Evolutionary conservation across 2,888 invertebrate species (phyloP).

Genomic region (Chloroclysta siterata): DNA sequence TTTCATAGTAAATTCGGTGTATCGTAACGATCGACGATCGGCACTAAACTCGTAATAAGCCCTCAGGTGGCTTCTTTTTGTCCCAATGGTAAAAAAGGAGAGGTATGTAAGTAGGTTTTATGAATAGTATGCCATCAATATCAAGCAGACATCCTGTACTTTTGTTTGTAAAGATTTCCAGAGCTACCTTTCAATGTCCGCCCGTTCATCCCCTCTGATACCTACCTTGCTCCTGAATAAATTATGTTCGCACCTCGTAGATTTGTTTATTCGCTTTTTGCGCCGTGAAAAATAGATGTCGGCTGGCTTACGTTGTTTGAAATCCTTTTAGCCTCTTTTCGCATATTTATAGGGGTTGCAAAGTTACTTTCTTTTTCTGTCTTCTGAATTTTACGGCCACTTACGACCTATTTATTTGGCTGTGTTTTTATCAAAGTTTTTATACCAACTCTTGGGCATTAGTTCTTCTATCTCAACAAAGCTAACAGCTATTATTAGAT

Average conservation of each 20-base stretch:
- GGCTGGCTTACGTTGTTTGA: slow-evolving; percentile 23
- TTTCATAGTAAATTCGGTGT: too few species aligned
- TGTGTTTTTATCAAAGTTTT: too few species aligned
- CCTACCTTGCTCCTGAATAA: slow-evolving; percentile 75
- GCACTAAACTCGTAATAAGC: too few species aligned
- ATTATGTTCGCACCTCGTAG: slow-evolving; percentile 75
- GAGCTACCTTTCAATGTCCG: slow-evolving; percentile 76
- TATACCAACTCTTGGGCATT: too few species aligned
- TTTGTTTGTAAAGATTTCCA: slow-evolving; percentile 39
- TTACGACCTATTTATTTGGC: too few species aligned
- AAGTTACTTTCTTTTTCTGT: not conserved
- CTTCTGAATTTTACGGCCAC: not conserved
- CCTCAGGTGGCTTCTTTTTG: too few species aligned
- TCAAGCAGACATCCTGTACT: not conserved
- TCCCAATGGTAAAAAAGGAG: too few species aligned
- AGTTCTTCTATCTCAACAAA: too few species aligned
- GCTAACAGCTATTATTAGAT: too few species aligned
- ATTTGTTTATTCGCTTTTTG: slow-evolving; percentile 60
- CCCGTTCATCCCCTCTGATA: slow-evolving; percentile 62
- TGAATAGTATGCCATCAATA: too few species aligned
- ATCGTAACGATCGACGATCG: too few species aligned
- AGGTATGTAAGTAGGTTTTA: too few species aligned
- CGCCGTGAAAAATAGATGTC: slow-evolving; percentile 47
- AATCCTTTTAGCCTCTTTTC: slow-evolving; percentile 16
- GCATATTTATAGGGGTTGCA: not conserved